These are phyloP conservation scores for Pelmatolapia mariae DNA, from an alignment of 2,113 vertebrate species.

Conservation along the genomic window DNA sequence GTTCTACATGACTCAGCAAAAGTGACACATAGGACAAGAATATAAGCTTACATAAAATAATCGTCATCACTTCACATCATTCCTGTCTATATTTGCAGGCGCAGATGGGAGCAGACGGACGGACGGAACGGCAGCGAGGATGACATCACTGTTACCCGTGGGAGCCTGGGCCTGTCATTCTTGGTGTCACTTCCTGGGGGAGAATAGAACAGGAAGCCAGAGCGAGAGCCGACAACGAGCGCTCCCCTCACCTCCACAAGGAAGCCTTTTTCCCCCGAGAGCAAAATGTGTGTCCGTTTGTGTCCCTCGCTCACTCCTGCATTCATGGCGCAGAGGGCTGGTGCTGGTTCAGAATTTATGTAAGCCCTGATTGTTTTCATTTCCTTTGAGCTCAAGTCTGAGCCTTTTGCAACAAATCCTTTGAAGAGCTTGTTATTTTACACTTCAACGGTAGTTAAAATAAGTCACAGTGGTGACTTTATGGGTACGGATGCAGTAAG, in stretches of 20 bases:
- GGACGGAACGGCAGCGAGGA: not conserved
- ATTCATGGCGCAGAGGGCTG: not conserved
- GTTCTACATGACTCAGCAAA: not conserved
- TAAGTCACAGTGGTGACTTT: not conserved
- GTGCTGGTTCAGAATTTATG: not conserved
- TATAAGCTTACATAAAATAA: conserved; percentile 13
- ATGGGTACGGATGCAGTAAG: not conserved
- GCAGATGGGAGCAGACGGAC: not conserved
- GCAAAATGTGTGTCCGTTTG: not conserved
- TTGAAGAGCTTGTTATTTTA: not conserved
- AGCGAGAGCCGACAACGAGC: not conserved
- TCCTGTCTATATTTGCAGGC: not conserved
- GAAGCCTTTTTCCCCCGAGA: conserved; percentile 35
- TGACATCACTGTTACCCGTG: conserved; percentile 26
- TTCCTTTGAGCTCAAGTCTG: not conserved
- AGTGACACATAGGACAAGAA: not conserved
- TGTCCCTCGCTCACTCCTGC: not conserved
- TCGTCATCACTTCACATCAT: conserved; percentile 2
- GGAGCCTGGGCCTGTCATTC: conserved; percentile 26
- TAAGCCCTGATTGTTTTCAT: not conserved
- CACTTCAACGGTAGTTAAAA: not conserved
- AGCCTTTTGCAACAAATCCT: not conserved
- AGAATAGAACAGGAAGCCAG: conserved; percentile 56
- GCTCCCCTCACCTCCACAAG: conserved; percentile 39
- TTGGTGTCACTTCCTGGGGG: conserved; percentile 56